These are phyloP conservation scores for Yponomeuta malinellus DNA, from an alignment of 2,888 invertebrate species.

Conservation along the genomic window DNA sequence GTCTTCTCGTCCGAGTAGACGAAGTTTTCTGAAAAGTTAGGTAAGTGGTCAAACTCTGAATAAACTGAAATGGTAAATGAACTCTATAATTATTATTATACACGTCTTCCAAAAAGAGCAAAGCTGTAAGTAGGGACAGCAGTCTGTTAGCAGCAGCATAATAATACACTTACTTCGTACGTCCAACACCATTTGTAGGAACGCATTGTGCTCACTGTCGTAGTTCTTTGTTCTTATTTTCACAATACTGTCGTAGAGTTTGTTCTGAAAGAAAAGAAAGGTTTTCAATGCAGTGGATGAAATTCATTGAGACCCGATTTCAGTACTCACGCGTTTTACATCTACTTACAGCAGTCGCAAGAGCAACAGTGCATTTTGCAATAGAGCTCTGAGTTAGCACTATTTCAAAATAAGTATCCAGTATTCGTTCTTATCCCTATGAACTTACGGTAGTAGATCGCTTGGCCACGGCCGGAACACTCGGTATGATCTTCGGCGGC, in stretches of 20 bases:
- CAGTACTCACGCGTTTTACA: too few species aligned
- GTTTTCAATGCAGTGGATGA: too few species aligned
- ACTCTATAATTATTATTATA: too few species aligned
- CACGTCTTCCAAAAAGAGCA: too few species aligned
- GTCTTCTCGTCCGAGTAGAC: conserved; percentile 83
- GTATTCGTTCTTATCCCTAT: not conserved
- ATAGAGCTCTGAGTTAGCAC: not conserved
- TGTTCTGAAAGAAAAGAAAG: conserved; percentile 59
- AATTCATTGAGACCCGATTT: too few species aligned
- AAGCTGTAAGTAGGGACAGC: too few species aligned
- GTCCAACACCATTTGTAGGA: conserved; percentile 87
- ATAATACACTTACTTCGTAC: conserved; percentile 67
- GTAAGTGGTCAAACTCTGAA: too few species aligned
- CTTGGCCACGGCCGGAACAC: conserved; percentile 51
- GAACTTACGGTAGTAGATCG: conserved; percentile 57
- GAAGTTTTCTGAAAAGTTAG: conserved; percentile 77
- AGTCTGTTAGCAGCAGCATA: too few species aligned
- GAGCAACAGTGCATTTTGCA: not conserved
- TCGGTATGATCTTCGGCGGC: conserved; percentile 61
- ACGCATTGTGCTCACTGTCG: conserved; percentile 87
- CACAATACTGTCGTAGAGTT: conserved; percentile 84
- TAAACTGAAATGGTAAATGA: too few species aligned
- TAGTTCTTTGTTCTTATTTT: conserved; percentile 79
- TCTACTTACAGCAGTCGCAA: too few species aligned
- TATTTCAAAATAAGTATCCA: not conserved